phyloP scores from a whole-genome alignment of 2,888 invertebrate genomes.

The Drosophila dives region DNA sequence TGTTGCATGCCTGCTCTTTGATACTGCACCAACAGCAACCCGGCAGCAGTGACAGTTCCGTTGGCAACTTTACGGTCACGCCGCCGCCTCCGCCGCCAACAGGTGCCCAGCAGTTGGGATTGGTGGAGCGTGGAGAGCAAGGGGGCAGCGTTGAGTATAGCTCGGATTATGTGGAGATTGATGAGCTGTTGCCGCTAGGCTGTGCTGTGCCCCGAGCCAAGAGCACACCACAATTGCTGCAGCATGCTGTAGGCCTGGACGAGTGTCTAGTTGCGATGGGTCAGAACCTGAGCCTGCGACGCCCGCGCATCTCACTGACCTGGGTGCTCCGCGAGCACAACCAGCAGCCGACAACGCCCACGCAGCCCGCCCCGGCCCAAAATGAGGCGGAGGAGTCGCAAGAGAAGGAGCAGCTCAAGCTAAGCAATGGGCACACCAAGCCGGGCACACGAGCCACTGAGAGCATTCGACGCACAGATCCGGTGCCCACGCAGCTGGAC shows the following conservation, averaged over 20 bases:
- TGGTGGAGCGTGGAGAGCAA: not conserved
- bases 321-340: constrained; percentile 90
- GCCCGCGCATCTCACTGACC: constrained; percentile 90
- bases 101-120: not conserved
- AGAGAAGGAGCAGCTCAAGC: constrained; percentile 33
- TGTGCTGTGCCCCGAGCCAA: constrained; percentile 54
- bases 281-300: constrained; percentile 86
- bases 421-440: constrained; percentile 15
- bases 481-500: constrained; percentile 68
- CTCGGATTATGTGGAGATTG: constrained; percentile 83
- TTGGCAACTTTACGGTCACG: constrained; percentile 79
- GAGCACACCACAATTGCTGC: constrained; percentile 74
- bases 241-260: constrained; percentile 62
- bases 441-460: not conserved
- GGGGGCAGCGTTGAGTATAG: constrained; percentile 62
- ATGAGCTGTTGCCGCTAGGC: constrained; percentile 72
- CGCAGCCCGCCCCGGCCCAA: constrained; percentile 82
- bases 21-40: constrained; percentile 78
- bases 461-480: constrained; percentile 45
- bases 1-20: constrained; percentile 83
- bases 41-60: constrained; percentile 79
- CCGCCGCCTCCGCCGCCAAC: constrained; percentile 54
- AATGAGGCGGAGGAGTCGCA: constrained; percentile 84
- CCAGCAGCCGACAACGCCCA: constrained; percentile 83
- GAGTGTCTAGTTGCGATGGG: constrained; percentile 85